These are phyloP conservation scores for Brenthis hecate DNA, from an alignment of 2,888 invertebrate genomes.

Conservation along the genomic window DNA sequence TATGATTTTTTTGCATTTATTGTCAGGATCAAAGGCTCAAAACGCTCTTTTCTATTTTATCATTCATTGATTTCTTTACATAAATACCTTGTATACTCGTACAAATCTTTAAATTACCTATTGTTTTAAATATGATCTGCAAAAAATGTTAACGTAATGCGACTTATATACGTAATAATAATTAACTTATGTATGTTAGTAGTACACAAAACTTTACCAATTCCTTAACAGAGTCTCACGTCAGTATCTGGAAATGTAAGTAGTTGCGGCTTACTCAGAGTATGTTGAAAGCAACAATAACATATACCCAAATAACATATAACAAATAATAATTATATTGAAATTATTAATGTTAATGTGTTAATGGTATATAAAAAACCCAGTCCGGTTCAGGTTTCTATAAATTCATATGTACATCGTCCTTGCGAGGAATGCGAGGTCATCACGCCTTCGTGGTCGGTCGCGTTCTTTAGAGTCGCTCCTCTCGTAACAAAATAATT, in stretches of 20 bases:
- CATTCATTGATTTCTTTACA: not conserved
- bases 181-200: too few species aligned
- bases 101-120: too few species aligned
- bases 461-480: constrained; percentile 65
- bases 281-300: too few species aligned
- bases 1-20: constrained; percentile 10
- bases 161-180: too few species aligned
- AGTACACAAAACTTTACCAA: too few species aligned
- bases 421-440: constrained; percentile 82
- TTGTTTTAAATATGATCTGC: too few species aligned
- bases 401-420: constrained; percentile 64
- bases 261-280: too few species aligned
- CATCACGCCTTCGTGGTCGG: constrained; percentile 70
- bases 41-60: not conserved
- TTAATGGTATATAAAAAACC: constrained; percentile 39
- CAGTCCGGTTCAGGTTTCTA: constrained; percentile 45
- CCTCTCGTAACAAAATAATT: constrained; percentile 69
- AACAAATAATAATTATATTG: too few species aligned
- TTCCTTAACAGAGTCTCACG: too few species aligned
- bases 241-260: too few species aligned
- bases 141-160: too few species aligned
- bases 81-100: not conserved
- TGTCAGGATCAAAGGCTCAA: constrained; percentile 5
- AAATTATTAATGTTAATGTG: constrained; percentile 18
- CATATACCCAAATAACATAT: too few species aligned